Evolutionary conservation across 2,888 invertebrate species (phyloP), one percentile per base, ranked within the genome.

Genomic region (Eulithis prunata): DNA sequence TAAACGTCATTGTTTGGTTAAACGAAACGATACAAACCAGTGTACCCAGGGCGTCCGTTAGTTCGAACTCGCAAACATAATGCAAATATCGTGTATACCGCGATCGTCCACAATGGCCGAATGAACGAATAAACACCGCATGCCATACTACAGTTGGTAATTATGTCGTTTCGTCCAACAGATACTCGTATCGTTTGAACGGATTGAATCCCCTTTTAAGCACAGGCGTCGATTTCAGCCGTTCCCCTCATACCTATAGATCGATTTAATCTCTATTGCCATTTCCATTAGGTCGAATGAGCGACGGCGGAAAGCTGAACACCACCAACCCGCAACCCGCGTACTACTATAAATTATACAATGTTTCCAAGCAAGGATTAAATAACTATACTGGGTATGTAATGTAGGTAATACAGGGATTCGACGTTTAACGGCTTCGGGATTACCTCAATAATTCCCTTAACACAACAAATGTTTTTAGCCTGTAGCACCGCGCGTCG

Each of bases 371-470:
- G 86, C 82, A 86, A 81, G 91, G 90, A 91, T 91, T 91, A 91
- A 90, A 86, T 87, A 89, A 88, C 88, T 89, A 86, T 85, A 82
- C 86, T 79, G 84, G 82, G 85, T 89, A 87, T 90, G 89, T 91
- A 87, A 88, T 87, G 89, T 90, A 90, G 86, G 85, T 91, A 92
- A 90, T 89, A 81, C 89, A 85, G 87, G 91, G 90, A 89, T 89
- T 86, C 88, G 84, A 84, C 88, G 84, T 87, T 91, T 88, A 89
- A 89, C 90, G 92, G 91, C 91, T 91, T 91, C 91, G 73, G 91
- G 91, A 91, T 92, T 91, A 92, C 90, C 85, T 85, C 84, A 83
- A 84, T 90, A 90, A 90, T 88, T 79, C 90, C 87, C 83, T 85
- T 81, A 84, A 87, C 89, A 86, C 87, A 89, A 89, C 90, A 90